A percentile compares a stretch with the other conserved stretches of the same genome.
Evolutionary conservation across 2,113 vertebrate genomes (phyloP).

Genomic region (Seriola dumerili): DNA sequence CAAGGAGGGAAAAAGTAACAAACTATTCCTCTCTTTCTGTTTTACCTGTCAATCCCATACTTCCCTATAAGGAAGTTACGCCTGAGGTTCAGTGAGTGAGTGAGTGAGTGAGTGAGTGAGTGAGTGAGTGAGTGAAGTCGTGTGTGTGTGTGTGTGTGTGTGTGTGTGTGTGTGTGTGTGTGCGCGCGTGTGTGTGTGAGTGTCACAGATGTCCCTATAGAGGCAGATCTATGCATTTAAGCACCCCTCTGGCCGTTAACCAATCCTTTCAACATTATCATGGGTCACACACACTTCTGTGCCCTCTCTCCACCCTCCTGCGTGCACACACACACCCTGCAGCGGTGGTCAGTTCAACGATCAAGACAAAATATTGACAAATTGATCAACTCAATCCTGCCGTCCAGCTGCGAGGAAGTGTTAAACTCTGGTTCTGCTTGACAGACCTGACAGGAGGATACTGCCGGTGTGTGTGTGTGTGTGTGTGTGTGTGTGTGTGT

Average conservation of each 20-base stretch:
- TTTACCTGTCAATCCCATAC: constrained; percentile 33
- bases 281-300: constrained; percentile 16
- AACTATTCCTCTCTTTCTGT: constrained; percentile 29
- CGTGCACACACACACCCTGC: constrained; percentile 30
- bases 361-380: constrained; percentile 71
- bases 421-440: constrained; percentile 64
- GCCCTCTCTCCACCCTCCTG: neutral
- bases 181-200: constrained; percentile 8
- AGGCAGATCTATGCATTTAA: constrained; percentile 48
- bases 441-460: constrained; percentile 45
- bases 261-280: constrained; percentile 28
- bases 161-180: constrained; percentile 26
- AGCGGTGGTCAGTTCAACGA: constrained; percentile 53
- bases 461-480: constrained; percentile 12
- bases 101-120: too few species aligned
- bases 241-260: constrained; percentile 48
- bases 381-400: constrained; percentile 72
- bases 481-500: constrained; percentile 8
- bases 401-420: constrained; percentile 71
- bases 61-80: constrained; percentile 8
- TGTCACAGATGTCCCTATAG: constrained; percentile 15
- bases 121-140: too few species aligned
- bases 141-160: too few species aligned
- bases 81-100: constrained; percentile 39
- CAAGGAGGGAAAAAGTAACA: constrained; percentile 33